Evolutionary conservation across 2,797 vertebrate species (phyloP).

Genomic region (Heteromormyrus szaboi): DNA sequence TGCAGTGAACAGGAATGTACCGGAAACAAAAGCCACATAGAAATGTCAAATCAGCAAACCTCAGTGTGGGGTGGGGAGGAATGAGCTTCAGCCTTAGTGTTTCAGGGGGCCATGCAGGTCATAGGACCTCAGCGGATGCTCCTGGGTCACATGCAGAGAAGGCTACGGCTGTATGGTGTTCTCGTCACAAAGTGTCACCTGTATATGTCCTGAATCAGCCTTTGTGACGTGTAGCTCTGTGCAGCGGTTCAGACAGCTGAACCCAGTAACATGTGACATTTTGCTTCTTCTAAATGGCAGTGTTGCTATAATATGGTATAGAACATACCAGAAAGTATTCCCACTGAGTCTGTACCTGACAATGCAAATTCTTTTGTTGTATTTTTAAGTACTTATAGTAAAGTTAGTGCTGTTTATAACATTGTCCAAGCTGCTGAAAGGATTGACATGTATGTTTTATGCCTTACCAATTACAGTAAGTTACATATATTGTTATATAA

Average conservation of each 20-base stretch:
- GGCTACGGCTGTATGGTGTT: background rate
- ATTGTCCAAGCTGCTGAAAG: background rate
- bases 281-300: background rate
- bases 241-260: background rate
- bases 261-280: background rate
- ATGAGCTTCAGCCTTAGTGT: background rate
- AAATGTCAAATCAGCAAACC: background rate
- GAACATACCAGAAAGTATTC: background rate
- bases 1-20: background rate
- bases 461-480: background rate
- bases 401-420: background rate
- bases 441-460: background rate
- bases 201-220: background rate
- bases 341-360: background rate
- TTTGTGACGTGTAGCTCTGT: background rate
- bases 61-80: background rate
- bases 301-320: background rate
- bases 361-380: background rate
- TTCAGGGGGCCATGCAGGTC: background rate
- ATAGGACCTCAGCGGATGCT: background rate
- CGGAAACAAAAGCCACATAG: background rate
- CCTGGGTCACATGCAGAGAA: background rate
- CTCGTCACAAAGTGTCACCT: background rate
- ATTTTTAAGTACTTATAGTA: background rate
- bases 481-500: background rate